These are phyloP conservation scores for Eubasilissa regina DNA, from an alignment of 1,140 invertebrate species.

Conservation along the genomic window DNA sequence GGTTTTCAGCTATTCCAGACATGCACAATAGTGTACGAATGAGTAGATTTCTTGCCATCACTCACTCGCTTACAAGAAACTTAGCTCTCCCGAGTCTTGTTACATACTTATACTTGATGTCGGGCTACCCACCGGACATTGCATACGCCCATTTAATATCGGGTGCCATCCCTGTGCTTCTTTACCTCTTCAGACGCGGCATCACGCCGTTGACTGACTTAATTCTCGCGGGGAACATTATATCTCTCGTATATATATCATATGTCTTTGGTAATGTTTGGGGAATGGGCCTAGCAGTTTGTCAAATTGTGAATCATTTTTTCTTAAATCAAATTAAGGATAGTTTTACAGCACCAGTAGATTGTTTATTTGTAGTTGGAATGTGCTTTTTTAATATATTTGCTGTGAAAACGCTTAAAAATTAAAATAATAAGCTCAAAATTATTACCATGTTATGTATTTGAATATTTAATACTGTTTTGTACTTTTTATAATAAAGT, in stretches of 20 bases:
- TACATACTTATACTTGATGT: slow-evolving; percentile 55
- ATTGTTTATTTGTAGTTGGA: slow-evolving; percentile 58
- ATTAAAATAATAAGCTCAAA: slow-evolving; percentile 50
- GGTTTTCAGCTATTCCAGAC: slow-evolving; percentile 59
- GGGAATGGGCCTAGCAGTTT: slow-evolving; percentile 56
- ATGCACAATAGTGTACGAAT: slow-evolving; percentile 50
- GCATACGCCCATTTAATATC: slow-evolving; percentile 54
- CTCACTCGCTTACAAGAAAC: slow-evolving; percentile 54
- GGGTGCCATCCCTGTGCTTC: slow-evolving; percentile 48
- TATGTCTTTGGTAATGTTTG: slow-evolving; percentile 56
- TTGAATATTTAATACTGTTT: slow-evolving; percentile 42
- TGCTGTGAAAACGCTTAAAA: slow-evolving; percentile 57
- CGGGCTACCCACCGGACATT: slow-evolving; percentile 52
- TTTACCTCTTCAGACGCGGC: slow-evolving; percentile 50
- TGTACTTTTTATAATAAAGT: slow-evolving; percentile 55
- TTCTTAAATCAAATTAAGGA: slow-evolving; percentile 56
- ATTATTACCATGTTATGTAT: slow-evolving; percentile 36
- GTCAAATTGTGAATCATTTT: slow-evolving; percentile 57
- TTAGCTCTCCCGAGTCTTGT: slow-evolving; percentile 57
- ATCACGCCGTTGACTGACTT: slow-evolving; percentile 51
- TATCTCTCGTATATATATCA: slow-evolving; percentile 55
- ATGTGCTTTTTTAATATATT: slow-evolving; percentile 61
- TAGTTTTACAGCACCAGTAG: slow-evolving; percentile 53
- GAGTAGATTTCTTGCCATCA: slow-evolving; percentile 53
- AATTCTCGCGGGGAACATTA: slow-evolving; percentile 54